Evolutionary conservation across 2,113 vertebrate species (phyloP), one percentile per base, ranked within the genome.

Genomic region (Petrocephalus microphthalmus): DNA sequence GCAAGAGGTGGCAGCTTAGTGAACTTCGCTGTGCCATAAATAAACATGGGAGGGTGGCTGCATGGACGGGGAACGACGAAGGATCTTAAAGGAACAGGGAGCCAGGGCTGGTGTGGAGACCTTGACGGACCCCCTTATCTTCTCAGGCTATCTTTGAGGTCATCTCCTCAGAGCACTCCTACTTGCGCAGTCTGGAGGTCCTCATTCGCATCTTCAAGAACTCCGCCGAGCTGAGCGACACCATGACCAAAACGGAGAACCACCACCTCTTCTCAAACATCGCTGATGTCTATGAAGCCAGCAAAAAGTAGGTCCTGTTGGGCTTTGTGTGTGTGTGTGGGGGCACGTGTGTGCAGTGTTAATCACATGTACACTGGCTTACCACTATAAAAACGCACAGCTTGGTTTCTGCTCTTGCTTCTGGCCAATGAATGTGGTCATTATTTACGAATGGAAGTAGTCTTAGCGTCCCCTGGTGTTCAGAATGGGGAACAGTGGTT

Each of bases 221-320:
- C 92, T 99, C 98, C 0, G 91, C 94, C 25, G 97, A 97, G 4
- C 95, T 99, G 90, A 95, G 95, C 0, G 94, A 96, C 37, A 96
- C 97, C 2, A 98, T 99, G 97, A 99, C 97, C 91, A 99, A 99
- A 92, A 99, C 96, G 0, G 98, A 99, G 90, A 96, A 93, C 92
- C 98, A 99, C 89, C 98, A 99, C 93, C 98, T 99, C 47, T 99
- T 99, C 93, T 99, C 98, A 92, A 99, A 99, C 89, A 99, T 99
- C 89, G 91, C 93, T 0, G 98, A 99, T 3, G 97, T 99, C 89
- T 97, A 95, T 0, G 97, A 98, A 89, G 96, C 98, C 0, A 99
- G 98, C 94, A 97, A 96, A 92, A 99, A 97, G 98, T 99, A 94
- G 94, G 97, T 88, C 4, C 42, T 85, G 81, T 42, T 22, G 37